Conservation (phyloP, 2,888 invertebrate genomes). For the Bruchidius siliquastri region DNA sequence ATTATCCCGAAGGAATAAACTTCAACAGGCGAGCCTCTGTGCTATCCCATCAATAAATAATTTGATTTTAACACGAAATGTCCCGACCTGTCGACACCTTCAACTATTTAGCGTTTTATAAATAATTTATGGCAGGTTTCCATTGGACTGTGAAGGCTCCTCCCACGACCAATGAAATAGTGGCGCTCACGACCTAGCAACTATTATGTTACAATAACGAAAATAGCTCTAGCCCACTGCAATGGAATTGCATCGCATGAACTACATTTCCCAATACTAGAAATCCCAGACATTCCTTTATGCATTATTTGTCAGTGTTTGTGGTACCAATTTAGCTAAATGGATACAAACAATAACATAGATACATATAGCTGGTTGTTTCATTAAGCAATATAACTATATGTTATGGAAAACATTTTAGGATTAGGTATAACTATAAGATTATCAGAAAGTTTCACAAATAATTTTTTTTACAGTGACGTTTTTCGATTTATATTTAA, state of each 20-base stretch:
- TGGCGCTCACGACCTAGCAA: not conserved
- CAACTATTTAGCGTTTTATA: slow-evolving; percentile 12
- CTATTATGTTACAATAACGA: not conserved
- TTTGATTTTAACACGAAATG: not conserved
- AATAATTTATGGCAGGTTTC: slow-evolving; percentile 11
- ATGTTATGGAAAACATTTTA: too few relatives aligned
- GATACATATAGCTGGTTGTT: not conserved
- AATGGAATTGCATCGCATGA: not conserved
- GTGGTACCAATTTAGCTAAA: not conserved
- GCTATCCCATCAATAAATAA: not conserved
- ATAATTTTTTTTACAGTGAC: too few relatives aligned
- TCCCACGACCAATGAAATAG: slow-evolving; percentile 16
- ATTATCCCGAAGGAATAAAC: not conserved
- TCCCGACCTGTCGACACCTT: slow-evolving; percentile 1
- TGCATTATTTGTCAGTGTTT: not conserved
- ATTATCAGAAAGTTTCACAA: too few relatives aligned
- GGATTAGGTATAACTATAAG: too few relatives aligned
- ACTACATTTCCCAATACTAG: not conserved
- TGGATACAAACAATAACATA: too few relatives aligned
- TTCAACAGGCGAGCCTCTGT: not conserved
- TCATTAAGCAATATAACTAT: too few relatives aligned
- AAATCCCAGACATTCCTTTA: not conserved
- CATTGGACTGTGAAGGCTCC: slow-evolving; percentile 11
- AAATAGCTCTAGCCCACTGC: not conserved
- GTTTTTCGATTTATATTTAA: too few relatives aligned